phyloP scores from a whole-genome alignment of 1,140 invertebrate species.

The Calephelis nemesis region DNA sequence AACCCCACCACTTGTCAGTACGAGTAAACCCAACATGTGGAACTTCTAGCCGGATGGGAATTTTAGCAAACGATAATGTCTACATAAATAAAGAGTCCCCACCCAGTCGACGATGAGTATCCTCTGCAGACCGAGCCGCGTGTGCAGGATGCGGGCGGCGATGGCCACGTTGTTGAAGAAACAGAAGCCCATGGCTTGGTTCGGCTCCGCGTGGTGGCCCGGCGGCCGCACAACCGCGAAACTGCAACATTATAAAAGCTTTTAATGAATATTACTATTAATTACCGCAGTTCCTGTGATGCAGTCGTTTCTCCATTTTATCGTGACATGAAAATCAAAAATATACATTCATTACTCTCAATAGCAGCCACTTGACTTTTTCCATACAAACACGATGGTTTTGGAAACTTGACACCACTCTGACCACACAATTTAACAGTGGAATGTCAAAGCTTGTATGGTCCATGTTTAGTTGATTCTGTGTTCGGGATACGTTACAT shows the following conservation, averaged over 20 bases:
- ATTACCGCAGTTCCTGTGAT: not conserved
- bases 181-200: conserved; percentile 99
- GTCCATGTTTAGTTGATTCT: no score
- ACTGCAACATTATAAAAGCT: conserved; percentile 75
- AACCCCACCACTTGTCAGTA: no score
- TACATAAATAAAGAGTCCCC: conserved; percentile 11
- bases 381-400: no score
- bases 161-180: conserved; percentile 99
- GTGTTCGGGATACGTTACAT: no score
- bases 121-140: conserved; percentile 90
- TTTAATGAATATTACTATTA: not conserved
- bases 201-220: conserved; percentile 98
- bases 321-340: no score
- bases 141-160: conserved; percentile 93
- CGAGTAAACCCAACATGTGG: no score
- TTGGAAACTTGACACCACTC: no score
- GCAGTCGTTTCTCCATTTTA: not conserved
- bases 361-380: no score
- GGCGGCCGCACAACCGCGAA: conserved; percentile 98
- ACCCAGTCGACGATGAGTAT: conserved; percentile 99
- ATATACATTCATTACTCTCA: no score
- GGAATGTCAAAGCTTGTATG: no score
- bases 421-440: no score
- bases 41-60: no score
- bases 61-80: not conserved